Base-by-base conservation (phyloP, 35 echinoderm and acorn worm species). In the Holothuria glaberrima region DNA sequence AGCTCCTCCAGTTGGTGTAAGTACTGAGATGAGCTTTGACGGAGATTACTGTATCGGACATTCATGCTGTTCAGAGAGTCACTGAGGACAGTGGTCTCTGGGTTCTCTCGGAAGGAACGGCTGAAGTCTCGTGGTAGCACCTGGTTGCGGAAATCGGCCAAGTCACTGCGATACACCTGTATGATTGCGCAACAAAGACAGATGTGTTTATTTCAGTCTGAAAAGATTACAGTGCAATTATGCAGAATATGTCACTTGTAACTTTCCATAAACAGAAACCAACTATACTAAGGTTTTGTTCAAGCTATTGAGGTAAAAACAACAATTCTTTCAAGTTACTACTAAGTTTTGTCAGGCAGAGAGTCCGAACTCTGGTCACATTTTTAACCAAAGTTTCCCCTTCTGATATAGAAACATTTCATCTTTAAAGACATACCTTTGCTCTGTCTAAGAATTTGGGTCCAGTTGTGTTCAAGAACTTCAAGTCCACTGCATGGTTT, bases 391-490 rank as follows among this genome's bases (percentile, higher is more conserved):
- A n/a, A 46, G 44, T 46, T 46, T 54, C 13, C 50, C 3, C 50
- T 54, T 41, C 7, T 41, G 5, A 14, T 14, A 54, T 17, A 54
- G 16, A 54, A 54, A 54, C 50, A 54, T 9, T 1, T 9, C 13
- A 9, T 54, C 30, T 48, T 78, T 24, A 41, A 25, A 41, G 31
- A 0, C 87, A 46, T 62, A 98, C 93, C 97, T 98, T 98, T 58
- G 96, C 83, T 50, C 75, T 86, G 59, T 95, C 97, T 27, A 95
- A 57, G 72, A 93, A 93, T 34, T 99, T 94, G 30, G 90, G 88
- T 54, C 97, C 97, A 13, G 93, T 88, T 12, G 89, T 89, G 50
- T 95, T 99, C 61, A 99, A 89, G 89, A 95, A 99, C 58, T 94
- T 92, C 27, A 99, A 70, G 54, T 95, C 97, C 16, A 91, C 97